Conservation (phyloP, 2,888 invertebrate genomes). For the Heliconius cydno region DNA sequence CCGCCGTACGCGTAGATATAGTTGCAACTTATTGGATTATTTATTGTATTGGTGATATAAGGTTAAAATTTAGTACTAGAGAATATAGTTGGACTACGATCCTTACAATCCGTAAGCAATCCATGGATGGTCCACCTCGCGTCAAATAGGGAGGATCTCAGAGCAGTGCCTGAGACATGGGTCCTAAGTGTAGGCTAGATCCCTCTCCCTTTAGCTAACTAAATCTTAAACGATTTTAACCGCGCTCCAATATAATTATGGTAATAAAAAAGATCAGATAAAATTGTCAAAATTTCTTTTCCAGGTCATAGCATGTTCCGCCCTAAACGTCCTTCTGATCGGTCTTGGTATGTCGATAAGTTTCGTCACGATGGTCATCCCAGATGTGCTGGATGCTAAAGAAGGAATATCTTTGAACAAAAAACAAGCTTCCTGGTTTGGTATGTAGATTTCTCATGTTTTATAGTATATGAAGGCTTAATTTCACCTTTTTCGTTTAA, state of each 20-base stretch:
- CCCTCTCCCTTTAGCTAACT: no score
- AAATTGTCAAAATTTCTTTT: conserved; percentile 19
- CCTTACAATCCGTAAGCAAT: no score
- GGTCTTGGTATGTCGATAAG: conserved; percentile 84
- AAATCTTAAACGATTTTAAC: no score
- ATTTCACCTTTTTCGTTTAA: no score
- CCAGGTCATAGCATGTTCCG: conserved; percentile 81
- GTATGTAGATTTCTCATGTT: conserved; percentile 60
- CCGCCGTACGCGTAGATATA: background rate
- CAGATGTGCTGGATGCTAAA: conserved; percentile 79
- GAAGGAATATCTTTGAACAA: conserved; percentile 78
- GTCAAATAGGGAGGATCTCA: no score
- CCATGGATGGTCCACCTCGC: no score
- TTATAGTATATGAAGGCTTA: background rate
- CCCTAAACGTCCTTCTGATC: conserved; percentile 80
- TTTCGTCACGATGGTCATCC: conserved; percentile 84
- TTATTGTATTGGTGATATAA: background rate
- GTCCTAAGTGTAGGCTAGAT: no score
- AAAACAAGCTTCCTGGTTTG: conserved; percentile 84
- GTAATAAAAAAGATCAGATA: background rate
- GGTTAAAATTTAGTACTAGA: background rate
- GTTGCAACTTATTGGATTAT: background rate
- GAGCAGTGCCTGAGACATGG: no score
- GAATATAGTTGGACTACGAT: no score
- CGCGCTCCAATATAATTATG: no score